Conservation (phyloP, 2,888 invertebrate genomes). For the Nomada ferruginata region DNA sequence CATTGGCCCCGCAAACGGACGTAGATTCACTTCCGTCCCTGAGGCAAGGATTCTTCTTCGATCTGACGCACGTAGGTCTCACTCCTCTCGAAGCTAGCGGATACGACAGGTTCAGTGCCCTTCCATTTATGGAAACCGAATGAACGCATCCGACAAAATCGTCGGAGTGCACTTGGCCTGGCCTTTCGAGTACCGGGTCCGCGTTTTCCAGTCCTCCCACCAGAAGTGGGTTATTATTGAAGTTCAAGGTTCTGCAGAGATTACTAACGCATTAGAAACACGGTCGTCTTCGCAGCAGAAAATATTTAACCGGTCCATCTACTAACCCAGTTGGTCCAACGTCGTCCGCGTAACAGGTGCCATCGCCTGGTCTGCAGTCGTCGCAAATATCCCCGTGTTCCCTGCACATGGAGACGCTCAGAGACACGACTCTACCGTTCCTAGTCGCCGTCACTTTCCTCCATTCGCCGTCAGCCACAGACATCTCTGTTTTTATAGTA, state of each 20-base stretch:
- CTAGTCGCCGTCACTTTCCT: constrained; percentile 95
- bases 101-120: constrained; percentile 91
- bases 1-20: constrained; percentile 87
- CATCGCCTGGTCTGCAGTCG: constrained; percentile 94
- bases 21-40: constrained; percentile 81
- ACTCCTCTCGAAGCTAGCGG: constrained; percentile 91
- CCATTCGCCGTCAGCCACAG: constrained; percentile 94
- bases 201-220: constrained; percentile 94
- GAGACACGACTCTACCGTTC: constrained; percentile 94
- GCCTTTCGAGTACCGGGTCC: constrained; percentile 94
- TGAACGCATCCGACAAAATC: constrained; percentile 98
- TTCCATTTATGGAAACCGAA: constrained; percentile 94
- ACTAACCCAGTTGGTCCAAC: constrained; percentile 95
- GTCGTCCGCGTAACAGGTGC: constrained; percentile 93
- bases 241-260: constrained; percentile 91
- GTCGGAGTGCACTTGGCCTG: constrained; percentile 95
- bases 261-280: not conserved
- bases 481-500: constrained; percentile 87
- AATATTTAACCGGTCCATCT: not conserved
- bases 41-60: constrained; percentile 87
- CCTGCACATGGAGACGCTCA: constrained; percentile 92
- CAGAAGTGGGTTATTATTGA: constrained; percentile 94
- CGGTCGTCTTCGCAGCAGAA: not conserved
- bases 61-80: constrained; percentile 91
- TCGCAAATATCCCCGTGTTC: constrained; percentile 95